Conservation (phyloP, 2,888 invertebrate genomes). For the Tribolium freemani region DNA sequence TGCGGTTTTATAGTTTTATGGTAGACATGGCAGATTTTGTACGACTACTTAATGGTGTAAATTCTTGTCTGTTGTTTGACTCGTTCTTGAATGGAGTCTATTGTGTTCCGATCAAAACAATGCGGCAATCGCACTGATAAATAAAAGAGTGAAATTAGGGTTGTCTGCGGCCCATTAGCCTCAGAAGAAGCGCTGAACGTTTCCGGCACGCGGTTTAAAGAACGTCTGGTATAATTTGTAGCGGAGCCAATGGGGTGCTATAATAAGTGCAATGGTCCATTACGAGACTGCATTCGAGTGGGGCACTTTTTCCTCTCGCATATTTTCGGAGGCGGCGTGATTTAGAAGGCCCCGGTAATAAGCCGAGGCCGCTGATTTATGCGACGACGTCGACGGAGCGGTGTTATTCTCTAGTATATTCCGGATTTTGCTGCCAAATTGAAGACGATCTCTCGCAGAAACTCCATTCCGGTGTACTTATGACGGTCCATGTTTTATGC, state of each 20-base stretch:
- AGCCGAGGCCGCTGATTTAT: slow-evolving; percentile 56
- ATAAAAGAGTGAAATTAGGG: neutral
- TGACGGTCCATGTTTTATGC: slow-evolving; percentile 66
- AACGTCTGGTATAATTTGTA: slow-evolving; percentile 40
- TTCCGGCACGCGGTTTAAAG: slow-evolving; percentile 40
- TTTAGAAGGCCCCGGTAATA: slow-evolving; percentile 57
- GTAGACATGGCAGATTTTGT: no score
- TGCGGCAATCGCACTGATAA: neutral
- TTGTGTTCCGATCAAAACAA: no score
- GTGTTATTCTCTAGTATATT: slow-evolving; percentile 62
- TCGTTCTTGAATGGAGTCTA: no score
- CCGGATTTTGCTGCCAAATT: slow-evolving; percentile 68
- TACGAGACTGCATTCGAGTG: slow-evolving; percentile 55
- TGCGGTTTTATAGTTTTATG: no score
- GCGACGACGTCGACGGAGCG: slow-evolving; percentile 54
- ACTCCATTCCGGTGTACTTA: slow-evolving; percentile 66
- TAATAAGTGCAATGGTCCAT: slow-evolving; percentile 67
- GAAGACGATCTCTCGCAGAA: slow-evolving; percentile 68
- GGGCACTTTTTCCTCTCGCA: slow-evolving; percentile 39
- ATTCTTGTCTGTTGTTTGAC: no score
- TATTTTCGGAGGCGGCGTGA: slow-evolving; percentile 54
- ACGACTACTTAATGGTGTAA: no score
- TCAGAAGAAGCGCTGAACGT: slow-evolving; percentile 49
- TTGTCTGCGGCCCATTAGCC: slow-evolving; percentile 50
- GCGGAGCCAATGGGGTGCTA: slow-evolving; percentile 64